These are phyloP conservation scores for Melanophora roralis DNA, from an alignment of 2,888 invertebrate species.

Conservation along the genomic window DNA sequence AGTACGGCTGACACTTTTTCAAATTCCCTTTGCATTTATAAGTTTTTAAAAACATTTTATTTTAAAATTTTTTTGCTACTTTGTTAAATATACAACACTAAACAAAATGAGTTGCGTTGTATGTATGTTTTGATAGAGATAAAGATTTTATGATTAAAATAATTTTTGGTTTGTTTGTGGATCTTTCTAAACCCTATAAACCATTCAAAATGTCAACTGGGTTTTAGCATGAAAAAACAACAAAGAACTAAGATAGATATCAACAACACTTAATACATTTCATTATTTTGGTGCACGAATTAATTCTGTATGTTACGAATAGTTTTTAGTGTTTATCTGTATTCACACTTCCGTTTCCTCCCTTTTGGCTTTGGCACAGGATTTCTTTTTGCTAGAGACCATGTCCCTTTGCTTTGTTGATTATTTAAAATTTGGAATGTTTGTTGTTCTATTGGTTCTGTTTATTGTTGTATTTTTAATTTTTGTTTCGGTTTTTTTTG, in stretches of 20 bases:
- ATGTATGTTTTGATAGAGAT: slow-evolving; percentile 25
- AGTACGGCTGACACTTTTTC: background rate
- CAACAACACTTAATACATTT: slow-evolving; percentile 44
- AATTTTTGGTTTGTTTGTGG: slow-evolving; percentile 35
- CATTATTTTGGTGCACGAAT: slow-evolving; percentile 28
- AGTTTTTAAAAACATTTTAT: slow-evolving; percentile 19
- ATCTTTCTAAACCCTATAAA: slow-evolving; percentile 30
- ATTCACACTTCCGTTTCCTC: slow-evolving; percentile 60
- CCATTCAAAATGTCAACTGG: slow-evolving; percentile 60
- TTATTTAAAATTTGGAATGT: slow-evolving; percentile 16
- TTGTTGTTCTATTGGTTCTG: slow-evolving; percentile 26
- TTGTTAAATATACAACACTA: background rate
- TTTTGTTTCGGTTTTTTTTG: slow-evolving; percentile 31
- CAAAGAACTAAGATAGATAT: slow-evolving; percentile 32
- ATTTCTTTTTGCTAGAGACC: background rate
- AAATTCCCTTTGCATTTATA: slow-evolving; percentile 26
- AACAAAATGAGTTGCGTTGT: slow-evolving; percentile 34
- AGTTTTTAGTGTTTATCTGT: slow-evolving; percentile 13
- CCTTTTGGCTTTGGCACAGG: slow-evolving; percentile 28
- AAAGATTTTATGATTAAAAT: slow-evolving; percentile 55
- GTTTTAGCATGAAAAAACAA: slow-evolving; percentile 30
- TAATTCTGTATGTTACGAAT: slow-evolving; percentile 21
- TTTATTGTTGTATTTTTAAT: slow-evolving; percentile 39
- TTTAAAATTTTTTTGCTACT: background rate
- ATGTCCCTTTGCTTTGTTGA: background rate